phyloP scores from a whole-genome alignment of 2,888 invertebrate species.

The Drosophila mimetica region DNA sequence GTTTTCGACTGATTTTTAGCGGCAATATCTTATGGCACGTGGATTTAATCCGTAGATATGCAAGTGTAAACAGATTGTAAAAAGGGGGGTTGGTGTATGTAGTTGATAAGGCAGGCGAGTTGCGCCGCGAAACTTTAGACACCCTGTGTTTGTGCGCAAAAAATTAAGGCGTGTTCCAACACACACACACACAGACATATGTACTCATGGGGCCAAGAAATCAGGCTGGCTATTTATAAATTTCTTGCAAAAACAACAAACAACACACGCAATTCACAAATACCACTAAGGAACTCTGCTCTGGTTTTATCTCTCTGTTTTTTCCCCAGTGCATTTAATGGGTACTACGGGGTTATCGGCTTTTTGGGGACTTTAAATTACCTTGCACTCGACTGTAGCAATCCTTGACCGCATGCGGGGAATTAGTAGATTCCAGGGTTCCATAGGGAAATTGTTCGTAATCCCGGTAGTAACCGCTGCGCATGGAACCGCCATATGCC shows the following conservation, averaged over 20 bases:
- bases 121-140: constrained; percentile 11
- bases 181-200: constrained; percentile 6
- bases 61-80: constrained; percentile 3
- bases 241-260: constrained; percentile 65
- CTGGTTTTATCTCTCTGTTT: background rate
- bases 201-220: constrained; percentile 30
- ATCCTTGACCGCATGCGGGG: constrained; percentile 77
- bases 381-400: constrained; percentile 84
- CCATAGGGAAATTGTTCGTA: constrained; percentile 85
- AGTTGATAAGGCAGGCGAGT: constrained; percentile 20
- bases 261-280: constrained; percentile 52
- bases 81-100: too few species aligned
- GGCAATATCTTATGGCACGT: constrained; percentile 16
- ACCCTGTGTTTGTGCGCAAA: constrained; percentile 45
- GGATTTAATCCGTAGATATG: constrained; percentile 1
- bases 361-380: constrained; percentile 45
- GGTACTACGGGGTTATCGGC: background rate
- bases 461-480: constrained; percentile 85
- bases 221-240: constrained; percentile 67
- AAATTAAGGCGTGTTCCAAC: constrained; percentile 53
- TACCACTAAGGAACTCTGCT: background rate
- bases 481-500: constrained; percentile 85
- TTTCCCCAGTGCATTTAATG: background rate
- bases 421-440: constrained; percentile 78
- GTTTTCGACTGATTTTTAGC: background rate